Conservation (phyloP, 2,113 vertebrate genomes). For the Labeo catla region DNA sequence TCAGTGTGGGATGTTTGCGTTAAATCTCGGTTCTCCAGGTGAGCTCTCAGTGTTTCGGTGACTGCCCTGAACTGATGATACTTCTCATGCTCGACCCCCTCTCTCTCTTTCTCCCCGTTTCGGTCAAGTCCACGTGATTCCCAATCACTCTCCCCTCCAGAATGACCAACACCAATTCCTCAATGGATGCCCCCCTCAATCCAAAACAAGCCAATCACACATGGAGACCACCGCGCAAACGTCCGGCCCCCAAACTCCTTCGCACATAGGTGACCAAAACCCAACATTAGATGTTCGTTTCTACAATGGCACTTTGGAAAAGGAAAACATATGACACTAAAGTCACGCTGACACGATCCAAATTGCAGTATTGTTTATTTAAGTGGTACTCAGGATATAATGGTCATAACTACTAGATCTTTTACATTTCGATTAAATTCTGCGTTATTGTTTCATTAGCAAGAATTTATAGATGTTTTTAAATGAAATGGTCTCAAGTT, state of each 20-base stretch:
- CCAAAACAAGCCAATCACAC: slow-evolving; percentile 69
- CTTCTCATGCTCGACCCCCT: slow-evolving; percentile 57
- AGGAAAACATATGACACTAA: neutral
- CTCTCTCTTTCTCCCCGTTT: slow-evolving; percentile 55
- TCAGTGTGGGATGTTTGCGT: slow-evolving; percentile 28
- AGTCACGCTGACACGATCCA: neutral
- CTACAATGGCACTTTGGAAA: neutral
- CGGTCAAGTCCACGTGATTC: slow-evolving; percentile 80
- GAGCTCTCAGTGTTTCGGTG: slow-evolving; percentile 56
- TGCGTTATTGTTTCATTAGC: neutral
- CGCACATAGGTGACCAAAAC: neutral
- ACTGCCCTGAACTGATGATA: slow-evolving; percentile 59
- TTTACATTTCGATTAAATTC: neutral
- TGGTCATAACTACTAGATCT: neutral
- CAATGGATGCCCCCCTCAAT: slow-evolving; percentile 60
- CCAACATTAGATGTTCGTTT: neutral
- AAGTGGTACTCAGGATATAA: neutral
- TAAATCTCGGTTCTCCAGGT: slow-evolving; percentile 40
- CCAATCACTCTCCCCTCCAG: slow-evolving; percentile 69
- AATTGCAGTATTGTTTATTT: neutral
- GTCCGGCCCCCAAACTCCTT: slow-evolving; percentile 14
- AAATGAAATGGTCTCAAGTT: neutral
- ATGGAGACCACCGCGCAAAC: slow-evolving; percentile 67
- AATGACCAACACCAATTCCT: slow-evolving; percentile 76
- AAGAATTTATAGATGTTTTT: neutral